Conservation (phyloP, 2,888 invertebrate species). For the Lepeophtheirus nordmannii region DNA sequence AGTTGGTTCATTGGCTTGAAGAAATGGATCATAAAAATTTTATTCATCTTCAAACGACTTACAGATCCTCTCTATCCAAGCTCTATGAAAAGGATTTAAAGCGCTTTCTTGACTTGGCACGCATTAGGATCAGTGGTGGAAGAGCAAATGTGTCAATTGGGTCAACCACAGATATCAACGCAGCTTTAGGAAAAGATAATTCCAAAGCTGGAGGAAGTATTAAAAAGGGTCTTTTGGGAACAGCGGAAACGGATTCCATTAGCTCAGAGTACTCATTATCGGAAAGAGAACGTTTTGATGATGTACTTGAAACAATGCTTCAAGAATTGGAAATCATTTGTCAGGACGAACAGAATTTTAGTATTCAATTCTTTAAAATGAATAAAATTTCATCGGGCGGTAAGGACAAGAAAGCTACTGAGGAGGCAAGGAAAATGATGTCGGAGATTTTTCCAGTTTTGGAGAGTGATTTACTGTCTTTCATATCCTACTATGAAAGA, state of each 20-base stretch:
- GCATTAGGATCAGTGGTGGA: slow-evolving; percentile 39
- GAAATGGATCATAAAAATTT: slow-evolving; percentile 69
- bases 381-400: slow-evolving; percentile 38
- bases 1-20: slow-evolving; percentile 63
- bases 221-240: slow-evolving; percentile 13
- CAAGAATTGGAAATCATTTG: slow-evolving; percentile 78
- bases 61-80: slow-evolving; percentile 65
- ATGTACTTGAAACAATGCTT: slow-evolving; percentile 65
- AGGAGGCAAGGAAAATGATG: slow-evolving; percentile 72
- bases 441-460: slow-evolving; percentile 69
- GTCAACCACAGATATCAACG: slow-evolving; percentile 7
- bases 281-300: slow-evolving; percentile 38
- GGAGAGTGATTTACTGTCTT: slow-evolving; percentile 67
- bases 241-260: slow-evolving; percentile 24
- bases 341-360: slow-evolving; percentile 86
- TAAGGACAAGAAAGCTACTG: slow-evolving; percentile 30
- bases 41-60: slow-evolving; percentile 59
- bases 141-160: slow-evolving; percentile 20
- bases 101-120: slow-evolving; percentile 58
- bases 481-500: slow-evolving; percentile 56
- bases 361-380: slow-evolving; percentile 74
- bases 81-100: slow-evolving; percentile 72
- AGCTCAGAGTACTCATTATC: slow-evolving; percentile 26
- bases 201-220: not conserved
- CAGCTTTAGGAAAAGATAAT: not conserved